Percentiles rank a stretch among this genome's conserved stretches.
Conservation (phyloP, 37 sponge, comb jelly and placozoan species). For the Spongilla lacustris region DNA sequence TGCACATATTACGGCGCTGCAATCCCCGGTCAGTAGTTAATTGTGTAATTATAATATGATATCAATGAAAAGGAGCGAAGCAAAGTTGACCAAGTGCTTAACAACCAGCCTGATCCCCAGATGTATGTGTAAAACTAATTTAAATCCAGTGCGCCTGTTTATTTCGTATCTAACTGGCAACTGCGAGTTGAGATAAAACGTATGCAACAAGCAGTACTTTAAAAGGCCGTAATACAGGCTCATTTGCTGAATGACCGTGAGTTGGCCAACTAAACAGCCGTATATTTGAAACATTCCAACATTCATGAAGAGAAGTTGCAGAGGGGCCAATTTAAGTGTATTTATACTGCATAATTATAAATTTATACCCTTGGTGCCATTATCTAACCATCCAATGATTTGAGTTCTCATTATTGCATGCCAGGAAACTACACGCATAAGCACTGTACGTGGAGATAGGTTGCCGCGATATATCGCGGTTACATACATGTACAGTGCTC, state of each 20-base stretch:
- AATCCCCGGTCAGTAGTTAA: not conserved
- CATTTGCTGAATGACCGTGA: conserved; percentile 1
- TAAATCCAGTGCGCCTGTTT: conserved; percentile 1
- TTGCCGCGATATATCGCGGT: too few relatives aligned
- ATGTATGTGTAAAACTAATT: conserved; percentile 1
- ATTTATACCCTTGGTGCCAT: not conserved
- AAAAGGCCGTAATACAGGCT: not conserved
- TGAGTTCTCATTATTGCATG: not conserved
- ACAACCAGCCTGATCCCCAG: not conserved
- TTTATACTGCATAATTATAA: not conserved
- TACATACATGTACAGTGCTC: too few relatives aligned
- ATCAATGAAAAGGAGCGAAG: not conserved
- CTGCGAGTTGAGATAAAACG: conserved; percentile 1
- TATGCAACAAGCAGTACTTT: not conserved
- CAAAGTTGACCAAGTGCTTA: conserved; percentile 1
- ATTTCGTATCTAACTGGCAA: conserved; percentile 1
- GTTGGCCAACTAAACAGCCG: conserved; percentile 1
- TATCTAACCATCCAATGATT: not conserved
- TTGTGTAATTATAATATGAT: not conserved
- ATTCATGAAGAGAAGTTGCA: not conserved
- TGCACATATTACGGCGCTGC: conserved; percentile 1
- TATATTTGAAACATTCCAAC: not conserved
- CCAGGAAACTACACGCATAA: too few relatives aligned
- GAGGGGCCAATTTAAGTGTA: not conserved
- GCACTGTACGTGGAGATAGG: too few relatives aligned